phyloP scores from a whole-genome alignment of 2,888 invertebrate genomes.

The Macrophya annulata region DNA sequence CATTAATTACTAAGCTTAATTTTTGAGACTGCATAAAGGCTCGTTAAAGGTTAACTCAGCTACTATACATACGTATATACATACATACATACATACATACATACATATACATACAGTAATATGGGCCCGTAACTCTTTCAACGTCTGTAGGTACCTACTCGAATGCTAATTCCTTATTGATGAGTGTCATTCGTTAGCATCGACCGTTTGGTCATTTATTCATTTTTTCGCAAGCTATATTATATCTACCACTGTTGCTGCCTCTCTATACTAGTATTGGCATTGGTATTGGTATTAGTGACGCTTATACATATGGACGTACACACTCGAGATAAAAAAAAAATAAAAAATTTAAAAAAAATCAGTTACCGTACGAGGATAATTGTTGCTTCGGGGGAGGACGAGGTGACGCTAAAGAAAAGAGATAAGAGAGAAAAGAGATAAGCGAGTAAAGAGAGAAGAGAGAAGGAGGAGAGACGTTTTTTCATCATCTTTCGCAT shows the following conservation, averaged over 20 bases:
- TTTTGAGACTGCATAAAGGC: not conserved
- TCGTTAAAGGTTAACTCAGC: not conserved
- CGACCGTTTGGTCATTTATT: constrained; percentile 59
- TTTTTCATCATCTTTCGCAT: constrained; percentile 17
- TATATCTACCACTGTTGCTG: not conserved
- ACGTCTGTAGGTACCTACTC: constrained; percentile 58
- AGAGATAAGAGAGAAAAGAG: not conserved
- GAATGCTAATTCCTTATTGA: constrained; percentile 74
- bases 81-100: too few species aligned
- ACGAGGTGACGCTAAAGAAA: not conserved
- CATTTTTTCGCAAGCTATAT: constrained; percentile 26
- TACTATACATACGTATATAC: not conserved
- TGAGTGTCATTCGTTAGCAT: constrained; percentile 74
- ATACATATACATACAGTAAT: not conserved
- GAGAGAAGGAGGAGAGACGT: not conserved
- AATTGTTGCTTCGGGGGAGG: constrained; percentile 45
- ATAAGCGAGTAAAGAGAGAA: not conserved
- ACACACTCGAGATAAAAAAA: not conserved
- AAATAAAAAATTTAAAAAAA: too few species aligned
- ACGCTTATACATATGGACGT: too few species aligned
- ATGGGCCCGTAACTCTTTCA: not conserved
- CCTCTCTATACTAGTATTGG: too few species aligned
- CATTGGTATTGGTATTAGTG: not conserved
- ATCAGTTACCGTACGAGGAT: constrained; percentile 49
- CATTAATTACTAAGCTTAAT: too few species aligned